Evolutionary conservation across 1,140 invertebrate species (phyloP).

Genomic region (Pseudachorutes palmiensis): DNA sequence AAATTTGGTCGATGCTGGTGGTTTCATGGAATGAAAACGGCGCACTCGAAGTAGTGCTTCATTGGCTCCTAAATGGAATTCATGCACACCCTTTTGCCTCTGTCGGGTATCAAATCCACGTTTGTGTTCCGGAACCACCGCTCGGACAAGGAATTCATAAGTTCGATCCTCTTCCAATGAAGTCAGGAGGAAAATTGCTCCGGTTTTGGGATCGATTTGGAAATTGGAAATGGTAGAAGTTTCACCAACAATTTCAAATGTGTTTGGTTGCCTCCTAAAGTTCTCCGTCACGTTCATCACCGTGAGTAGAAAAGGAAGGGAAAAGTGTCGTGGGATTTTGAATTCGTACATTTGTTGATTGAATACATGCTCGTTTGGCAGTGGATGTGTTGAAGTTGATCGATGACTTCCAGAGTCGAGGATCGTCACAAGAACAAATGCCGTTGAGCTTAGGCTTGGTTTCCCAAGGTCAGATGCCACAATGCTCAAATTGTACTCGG

Average conservation of each 20-base stretch:
- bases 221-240: slow-evolving; percentile 49
- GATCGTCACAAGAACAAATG: slow-evolving; percentile 54
- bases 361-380: slow-evolving; percentile 45
- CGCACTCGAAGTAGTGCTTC: slow-evolving; percentile 32
- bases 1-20: neutral
- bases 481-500: slow-evolving; percentile 63
- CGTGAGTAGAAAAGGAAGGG: slow-evolving; percentile 58
- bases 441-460: slow-evolving; percentile 67
- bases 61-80: slow-evolving; percentile 33
- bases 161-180: slow-evolving; percentile 55
- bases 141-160: slow-evolving; percentile 60
- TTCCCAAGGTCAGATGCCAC: slow-evolving; percentile 73
- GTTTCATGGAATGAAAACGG: neutral
- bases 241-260: slow-evolving; percentile 48
- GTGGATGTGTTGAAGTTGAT: slow-evolving; percentile 41
- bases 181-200: slow-evolving; percentile 58
- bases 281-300: slow-evolving; percentile 58
- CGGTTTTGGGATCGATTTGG: slow-evolving; percentile 61
- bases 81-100: too few relatives aligned
- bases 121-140: slow-evolving; percentile 41
- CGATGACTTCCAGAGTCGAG: slow-evolving; percentile 46
- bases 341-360: slow-evolving; percentile 31
- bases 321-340: slow-evolving; percentile 59
- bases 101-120: too few relatives aligned
- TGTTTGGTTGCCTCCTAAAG: slow-evolving; percentile 46